These are phyloP conservation scores for Lumbricus terrestris DNA, from an alignment of 2,888 invertebrate species.

Conservation along the genomic window DNA sequence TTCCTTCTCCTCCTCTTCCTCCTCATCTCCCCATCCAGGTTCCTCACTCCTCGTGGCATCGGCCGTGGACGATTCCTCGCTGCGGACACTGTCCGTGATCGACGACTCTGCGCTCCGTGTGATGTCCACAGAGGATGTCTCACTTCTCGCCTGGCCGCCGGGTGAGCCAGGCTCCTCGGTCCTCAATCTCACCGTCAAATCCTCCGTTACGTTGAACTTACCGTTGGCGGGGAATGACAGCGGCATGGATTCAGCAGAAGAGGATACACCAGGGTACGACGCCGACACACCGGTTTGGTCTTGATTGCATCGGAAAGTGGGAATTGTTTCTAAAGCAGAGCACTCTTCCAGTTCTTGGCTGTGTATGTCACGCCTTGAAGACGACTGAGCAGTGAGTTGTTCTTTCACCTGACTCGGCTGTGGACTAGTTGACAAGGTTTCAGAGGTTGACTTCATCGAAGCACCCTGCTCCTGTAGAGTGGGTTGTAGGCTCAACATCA, in stretches of 20 bases:
- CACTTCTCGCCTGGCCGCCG: neutral
- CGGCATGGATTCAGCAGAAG: neutral
- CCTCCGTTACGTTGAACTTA: neutral
- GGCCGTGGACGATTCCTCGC: neutral
- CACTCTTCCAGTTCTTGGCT: neutral
- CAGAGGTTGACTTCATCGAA: neutral
- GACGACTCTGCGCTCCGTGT: neutral
- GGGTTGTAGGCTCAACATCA: neutral
- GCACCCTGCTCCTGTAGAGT: neutral
- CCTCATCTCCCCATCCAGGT: neutral
- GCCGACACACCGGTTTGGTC: neutral
- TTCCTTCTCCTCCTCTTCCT: neutral
- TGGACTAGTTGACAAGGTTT: neutral
- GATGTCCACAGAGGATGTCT: slow-evolving; percentile 4
- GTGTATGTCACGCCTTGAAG: neutral
- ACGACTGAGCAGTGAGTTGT: neutral
- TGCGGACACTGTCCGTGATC: neutral
- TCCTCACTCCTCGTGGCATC: slow-evolving; percentile 9
- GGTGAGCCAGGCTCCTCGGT: neutral
- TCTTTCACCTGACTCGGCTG: neutral
- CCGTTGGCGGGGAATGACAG: neutral
- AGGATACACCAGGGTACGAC: neutral
- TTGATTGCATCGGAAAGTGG: neutral
- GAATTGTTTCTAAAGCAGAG: neutral
- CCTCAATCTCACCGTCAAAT: neutral